Base-by-base conservation (phyloP, 2,888 invertebrate species). In the Xylota segnis region DNA sequence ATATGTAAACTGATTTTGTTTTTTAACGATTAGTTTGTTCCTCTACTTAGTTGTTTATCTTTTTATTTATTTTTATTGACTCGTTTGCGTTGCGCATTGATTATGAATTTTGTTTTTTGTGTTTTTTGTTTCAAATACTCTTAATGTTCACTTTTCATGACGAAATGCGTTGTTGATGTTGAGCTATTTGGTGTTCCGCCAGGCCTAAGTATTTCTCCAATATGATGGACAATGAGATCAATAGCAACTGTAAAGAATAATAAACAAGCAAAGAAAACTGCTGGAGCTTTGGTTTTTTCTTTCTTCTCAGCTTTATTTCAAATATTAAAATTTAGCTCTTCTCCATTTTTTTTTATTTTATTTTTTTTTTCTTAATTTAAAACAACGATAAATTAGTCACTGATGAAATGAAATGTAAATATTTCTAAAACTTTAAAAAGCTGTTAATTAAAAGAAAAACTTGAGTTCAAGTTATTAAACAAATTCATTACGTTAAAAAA, bases 181-280 rank as follows among this genome's bases (percentile, higher is more conserved):
- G 93, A 91, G 91, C 92, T 92, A 92, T 92, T 92, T 91, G 91
- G 90, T 90, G 91, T 90, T 92, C 93, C 91, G 91, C 93, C 93
- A 90, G 93, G 93, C 92, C 94, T 96, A 93, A 99, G 96, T 91
- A 98, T 96, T 94, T 99, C 99, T 95, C 98, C 96, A 93, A 99
- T 98, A 95, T 99, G 99, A 93, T 98, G 98, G 90, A 99, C 99
- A 94, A 99, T 99, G 93, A 99, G 95, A 94, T 98, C 98, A 94
- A 99, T 99, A 93, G 99, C 99, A 95, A 99, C 99, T 98, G 97
- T 94, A 97, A 96, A 94, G 95, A 90, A 91, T 91, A 91, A 90
- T 89, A 90, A 89, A 89, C 87, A 89, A 89, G 87, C 87, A 89
- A 89, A 89, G 84, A 83, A 83, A 88, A 86, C 87, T 88, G 87